Percentiles rank a stretch among this genome's conserved stretches.
These are phyloP conservation scores for Glareola pratincola DNA, from an alignment of 2,113 vertebrate genomes.

Conservation along the genomic window DNA sequence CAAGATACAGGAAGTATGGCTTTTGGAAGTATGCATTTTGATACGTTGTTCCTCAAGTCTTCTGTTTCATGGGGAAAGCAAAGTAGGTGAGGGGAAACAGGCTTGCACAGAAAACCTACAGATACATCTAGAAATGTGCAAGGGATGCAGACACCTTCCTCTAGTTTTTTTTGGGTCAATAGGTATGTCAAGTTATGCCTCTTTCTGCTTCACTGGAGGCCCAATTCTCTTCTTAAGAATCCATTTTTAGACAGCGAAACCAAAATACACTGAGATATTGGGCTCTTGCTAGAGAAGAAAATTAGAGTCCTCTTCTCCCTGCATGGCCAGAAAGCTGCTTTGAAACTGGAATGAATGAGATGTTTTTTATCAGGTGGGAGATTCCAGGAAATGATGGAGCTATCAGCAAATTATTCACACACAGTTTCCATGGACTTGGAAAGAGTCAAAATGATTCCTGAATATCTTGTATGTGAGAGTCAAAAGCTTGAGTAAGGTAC, in stretches of 20 bases:
- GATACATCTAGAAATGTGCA: background rate
- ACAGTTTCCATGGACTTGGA: background rate
- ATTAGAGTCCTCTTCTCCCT: background rate
- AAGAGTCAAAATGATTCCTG: background rate
- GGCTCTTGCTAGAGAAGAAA: background rate
- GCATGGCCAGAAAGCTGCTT: background rate
- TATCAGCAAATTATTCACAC: background rate
- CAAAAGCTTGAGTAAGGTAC: background rate
- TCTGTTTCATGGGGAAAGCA: background rate
- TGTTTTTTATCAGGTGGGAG: background rate
- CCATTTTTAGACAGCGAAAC: background rate
- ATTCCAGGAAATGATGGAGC: background rate
- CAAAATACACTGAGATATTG: background rate
- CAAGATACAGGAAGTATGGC: background rate
- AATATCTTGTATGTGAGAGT: background rate
- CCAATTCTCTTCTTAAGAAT: background rate
- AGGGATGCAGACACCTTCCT: background rate
- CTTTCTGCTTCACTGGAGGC: background rate
- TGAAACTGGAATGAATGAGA: background rate
- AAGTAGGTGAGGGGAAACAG: background rate
- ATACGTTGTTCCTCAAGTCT: background rate
- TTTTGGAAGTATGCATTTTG: background rate
- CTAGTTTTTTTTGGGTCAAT: background rate
- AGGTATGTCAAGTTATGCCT: background rate
- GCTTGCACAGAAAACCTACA: background rate